Conservation (phyloP, 2,113 vertebrate genomes). For the Phrynocephalus versicolor region DNA sequence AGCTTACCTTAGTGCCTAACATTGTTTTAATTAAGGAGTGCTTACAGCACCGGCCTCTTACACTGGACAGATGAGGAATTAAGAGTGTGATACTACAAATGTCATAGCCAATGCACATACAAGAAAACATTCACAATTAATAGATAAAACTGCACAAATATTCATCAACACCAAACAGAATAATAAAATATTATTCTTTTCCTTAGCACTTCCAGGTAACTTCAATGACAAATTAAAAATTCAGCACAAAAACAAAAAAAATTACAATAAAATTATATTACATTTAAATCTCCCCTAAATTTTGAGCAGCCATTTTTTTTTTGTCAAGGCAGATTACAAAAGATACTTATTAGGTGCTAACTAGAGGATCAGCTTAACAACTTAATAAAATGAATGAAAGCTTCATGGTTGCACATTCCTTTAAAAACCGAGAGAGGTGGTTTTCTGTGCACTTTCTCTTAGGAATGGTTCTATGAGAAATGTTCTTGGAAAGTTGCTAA, state of each 20-base stretch:
- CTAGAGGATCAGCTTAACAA: neutral
- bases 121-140: neutral
- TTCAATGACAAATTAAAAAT: neutral
- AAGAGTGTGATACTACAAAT: too few species aligned
- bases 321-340: neutral
- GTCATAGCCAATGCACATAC: too few species aligned
- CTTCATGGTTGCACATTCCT: neutral
- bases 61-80: neutral
- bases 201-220: neutral
- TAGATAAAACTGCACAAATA: neutral
- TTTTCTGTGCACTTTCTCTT: neutral
- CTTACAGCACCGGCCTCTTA: neutral
- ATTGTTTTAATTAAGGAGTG: neutral
- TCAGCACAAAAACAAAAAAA: slow-evolving; percentile 11
- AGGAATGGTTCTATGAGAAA: neutral
- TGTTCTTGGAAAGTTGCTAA: neutral
- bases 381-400: neutral
- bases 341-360: neutral
- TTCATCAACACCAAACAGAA: neutral
- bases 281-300: too few species aligned
- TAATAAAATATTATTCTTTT: neutral
- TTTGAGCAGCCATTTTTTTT: neutral
- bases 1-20: too few species aligned
- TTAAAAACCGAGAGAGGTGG: neutral
- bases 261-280: neutral